A percentile compares a stretch with the other conserved stretches of the same genome.
Conservation (phyloP, 2,888 invertebrate species). For the Eurytoma californica region DNA sequence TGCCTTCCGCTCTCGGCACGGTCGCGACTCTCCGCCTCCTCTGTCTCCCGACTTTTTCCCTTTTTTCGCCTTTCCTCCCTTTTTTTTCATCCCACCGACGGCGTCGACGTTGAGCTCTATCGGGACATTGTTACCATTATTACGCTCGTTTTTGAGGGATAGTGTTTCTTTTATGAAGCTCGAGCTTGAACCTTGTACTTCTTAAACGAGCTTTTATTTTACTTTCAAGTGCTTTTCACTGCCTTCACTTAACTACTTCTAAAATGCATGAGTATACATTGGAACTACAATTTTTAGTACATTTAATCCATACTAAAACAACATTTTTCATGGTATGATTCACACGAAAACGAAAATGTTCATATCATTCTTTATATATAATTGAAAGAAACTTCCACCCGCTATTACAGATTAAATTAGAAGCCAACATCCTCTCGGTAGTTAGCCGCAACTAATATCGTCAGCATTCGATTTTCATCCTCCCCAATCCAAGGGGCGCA, state of each 20-base stretch:
- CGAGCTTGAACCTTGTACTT: conserved; percentile 6
- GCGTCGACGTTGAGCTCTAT: background rate
- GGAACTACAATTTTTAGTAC: background rate
- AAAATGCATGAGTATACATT: background rate
- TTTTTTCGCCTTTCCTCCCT: background rate
- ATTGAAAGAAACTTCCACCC: no score
- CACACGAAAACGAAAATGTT: no score
- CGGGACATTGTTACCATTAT: conserved; percentile 35
- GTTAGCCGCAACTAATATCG: no score
- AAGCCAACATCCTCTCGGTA: no score
- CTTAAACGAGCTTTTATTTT: background rate
- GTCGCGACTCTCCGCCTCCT: background rate
- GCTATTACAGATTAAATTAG: no score
- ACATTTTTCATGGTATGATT: no score
- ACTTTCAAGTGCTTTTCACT: conserved; percentile 13
- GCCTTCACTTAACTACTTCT: background rate
- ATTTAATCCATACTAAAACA: no score
- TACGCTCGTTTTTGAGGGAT: conserved; percentile 23
- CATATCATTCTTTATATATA: no score
- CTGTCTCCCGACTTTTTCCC: conserved; percentile 3
- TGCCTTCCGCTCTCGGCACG: background rate
- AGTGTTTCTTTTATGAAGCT: conserved; percentile 28
- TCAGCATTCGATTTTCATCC: no score
- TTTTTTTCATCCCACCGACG: background rate
- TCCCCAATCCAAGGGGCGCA: background rate